phyloP scores from a whole-genome alignment of 1,140 invertebrate genomes.

The Papilio polytes region DNA sequence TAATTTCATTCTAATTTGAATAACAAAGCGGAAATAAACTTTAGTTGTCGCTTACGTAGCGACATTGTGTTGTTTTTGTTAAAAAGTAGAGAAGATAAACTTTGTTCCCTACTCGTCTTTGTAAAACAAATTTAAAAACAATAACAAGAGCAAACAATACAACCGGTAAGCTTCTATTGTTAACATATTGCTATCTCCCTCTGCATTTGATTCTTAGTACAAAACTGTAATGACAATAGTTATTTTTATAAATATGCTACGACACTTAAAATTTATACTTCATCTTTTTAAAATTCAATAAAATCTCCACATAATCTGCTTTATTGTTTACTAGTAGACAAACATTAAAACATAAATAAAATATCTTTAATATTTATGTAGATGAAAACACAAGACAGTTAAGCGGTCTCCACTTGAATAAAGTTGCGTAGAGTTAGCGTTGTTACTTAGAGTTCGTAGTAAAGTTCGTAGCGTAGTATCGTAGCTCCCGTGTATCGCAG shows the following conservation, averaged over 20 bases:
- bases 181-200: too few relatives aligned
- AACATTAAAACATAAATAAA: too few relatives aligned
- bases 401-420: neutral
- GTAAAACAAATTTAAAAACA: neutral
- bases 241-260: too few relatives aligned
- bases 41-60: neutral
- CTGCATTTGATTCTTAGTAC: too few relatives aligned
- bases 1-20: neutral
- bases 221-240: too few relatives aligned
- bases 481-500: neutral
- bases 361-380: neutral
- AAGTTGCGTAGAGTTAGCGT: neutral
- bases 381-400: neutral
- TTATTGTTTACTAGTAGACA: neutral
- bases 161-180: too few relatives aligned
- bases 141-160: too few relatives aligned
- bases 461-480: slow-evolving; percentile 7
- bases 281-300: neutral
- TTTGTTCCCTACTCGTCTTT: neutral
- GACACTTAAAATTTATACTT: neutral
- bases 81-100: neutral
- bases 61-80: slow-evolving; percentile 3
- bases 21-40: slow-evolving; percentile 1
- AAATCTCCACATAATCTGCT: neutral
- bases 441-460: too few relatives aligned